These are phyloP conservation scores for Onychomys arenicola DNA, from an alignment of 2,797 vertebrate genomes.

Conservation along the genomic window DNA sequence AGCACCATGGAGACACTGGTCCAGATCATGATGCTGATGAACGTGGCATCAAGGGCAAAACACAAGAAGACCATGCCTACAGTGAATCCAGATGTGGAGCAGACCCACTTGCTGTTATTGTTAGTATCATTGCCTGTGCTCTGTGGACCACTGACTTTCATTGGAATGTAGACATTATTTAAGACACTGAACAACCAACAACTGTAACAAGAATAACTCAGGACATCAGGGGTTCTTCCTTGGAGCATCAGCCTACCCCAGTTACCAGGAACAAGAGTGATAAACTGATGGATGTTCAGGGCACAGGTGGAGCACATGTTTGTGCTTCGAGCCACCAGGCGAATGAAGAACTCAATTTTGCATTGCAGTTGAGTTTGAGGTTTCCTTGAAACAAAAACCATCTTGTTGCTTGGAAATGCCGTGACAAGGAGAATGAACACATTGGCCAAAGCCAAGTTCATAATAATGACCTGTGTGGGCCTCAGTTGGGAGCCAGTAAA, in stretches of 20 bases:
- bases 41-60: background rate
- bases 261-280: background rate
- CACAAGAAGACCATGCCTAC: rapidly evolving
- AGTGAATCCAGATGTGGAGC: background rate
- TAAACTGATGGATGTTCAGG: background rate
- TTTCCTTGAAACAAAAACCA: rapidly evolving
- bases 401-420: no score
- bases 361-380: background rate
- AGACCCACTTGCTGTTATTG: background rate
- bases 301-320: background rate
- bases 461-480: background rate
- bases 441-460: background rate
- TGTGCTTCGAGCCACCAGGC: rapidly evolving
- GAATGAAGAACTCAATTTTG: background rate
- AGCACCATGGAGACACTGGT: background rate
- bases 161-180: background rate
- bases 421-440: background rate
- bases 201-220: background rate
- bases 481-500: background rate
- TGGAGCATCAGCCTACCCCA: rapidly evolving
- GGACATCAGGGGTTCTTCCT: rapidly evolving
- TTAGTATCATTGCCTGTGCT: background rate
- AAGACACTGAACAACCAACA: background rate
- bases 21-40: background rate
- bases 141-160: background rate